phyloP scores from a whole-genome alignment of 2,888 invertebrate species.

The Nemotelus nigrinus region DNA sequence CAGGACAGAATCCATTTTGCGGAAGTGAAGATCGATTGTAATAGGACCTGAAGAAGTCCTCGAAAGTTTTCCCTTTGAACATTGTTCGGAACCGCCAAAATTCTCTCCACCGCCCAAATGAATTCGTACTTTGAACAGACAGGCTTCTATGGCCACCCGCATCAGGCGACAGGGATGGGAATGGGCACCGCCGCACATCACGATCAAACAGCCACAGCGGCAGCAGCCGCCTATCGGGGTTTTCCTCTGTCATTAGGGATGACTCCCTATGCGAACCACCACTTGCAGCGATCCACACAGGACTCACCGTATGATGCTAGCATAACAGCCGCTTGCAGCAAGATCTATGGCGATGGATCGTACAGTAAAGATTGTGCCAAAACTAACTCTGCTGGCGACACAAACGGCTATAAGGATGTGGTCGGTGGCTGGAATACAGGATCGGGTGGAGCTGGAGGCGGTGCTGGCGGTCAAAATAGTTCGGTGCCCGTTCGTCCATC shows the following conservation, averaged over 20 bases:
- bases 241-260: constrained; percentile 87
- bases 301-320: constrained; percentile 93
- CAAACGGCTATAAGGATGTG: constrained; percentile 71
- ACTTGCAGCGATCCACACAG: constrained; percentile 81
- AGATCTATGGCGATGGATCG: constrained; percentile 66
- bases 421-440: constrained; percentile 67
- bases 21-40: constrained; percentile 2
- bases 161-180: constrained; percentile 77
- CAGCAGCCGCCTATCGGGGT: constrained; percentile 79
- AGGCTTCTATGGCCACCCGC: constrained; percentile 94
- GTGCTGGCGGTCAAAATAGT: constrained; percentile 64
- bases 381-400: constrained; percentile 67
- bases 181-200: constrained; percentile 76
- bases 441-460: constrained; percentile 69
- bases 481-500: constrained; percentile 79
- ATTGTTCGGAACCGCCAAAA: constrained; percentile 61
- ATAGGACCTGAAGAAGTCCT: constrained; percentile 12
- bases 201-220: constrained; percentile 73
- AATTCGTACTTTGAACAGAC: constrained; percentile 97
- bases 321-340: constrained; percentile 85
- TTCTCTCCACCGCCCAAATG: constrained; percentile 70
- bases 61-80: background rate
- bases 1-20: background rate
- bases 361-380: constrained; percentile 82
- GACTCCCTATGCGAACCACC: constrained; percentile 86